Evolutionary conservation across 1,140 invertebrate genomes (phyloP).

Genomic region (Dendroctonus valens): DNA sequence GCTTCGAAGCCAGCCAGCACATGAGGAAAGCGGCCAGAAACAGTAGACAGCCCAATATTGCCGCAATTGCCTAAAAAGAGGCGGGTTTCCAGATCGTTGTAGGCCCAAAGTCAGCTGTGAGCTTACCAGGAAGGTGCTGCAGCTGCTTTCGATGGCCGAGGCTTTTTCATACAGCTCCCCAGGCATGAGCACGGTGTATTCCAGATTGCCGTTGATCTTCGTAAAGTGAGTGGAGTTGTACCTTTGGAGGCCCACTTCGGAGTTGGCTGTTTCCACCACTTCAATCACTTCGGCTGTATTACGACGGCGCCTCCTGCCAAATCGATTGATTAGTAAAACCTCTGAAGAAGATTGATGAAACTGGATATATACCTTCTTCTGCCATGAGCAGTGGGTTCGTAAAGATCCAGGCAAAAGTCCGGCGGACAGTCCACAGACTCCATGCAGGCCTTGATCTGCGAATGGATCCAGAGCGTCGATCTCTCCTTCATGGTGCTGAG

Average conservation of each 20-base stretch:
- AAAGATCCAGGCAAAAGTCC: constrained; percentile 80
- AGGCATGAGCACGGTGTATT: constrained; percentile 83
- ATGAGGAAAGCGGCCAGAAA: constrained; percentile 72
- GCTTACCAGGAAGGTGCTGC: constrained; percentile 65
- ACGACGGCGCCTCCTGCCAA: constrained; percentile 9
- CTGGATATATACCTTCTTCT: constrained; percentile 52
- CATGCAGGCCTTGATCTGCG: constrained; percentile 85
- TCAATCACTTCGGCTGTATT: constrained; percentile 45
- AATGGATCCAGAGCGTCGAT: constrained; percentile 81
- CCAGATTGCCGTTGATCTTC: constrained; percentile 81
- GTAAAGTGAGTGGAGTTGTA: constrained; percentile 66
- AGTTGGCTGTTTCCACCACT: constrained; percentile 45
- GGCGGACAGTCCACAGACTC: constrained; percentile 79
- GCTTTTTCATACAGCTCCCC: constrained; percentile 67
- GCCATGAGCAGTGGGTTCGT: constrained; percentile 78
- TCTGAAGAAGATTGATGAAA: neutral
- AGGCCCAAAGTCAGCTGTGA: neutral
- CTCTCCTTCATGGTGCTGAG: constrained; percentile 80
- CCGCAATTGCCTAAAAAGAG: constrained; percentile 63
- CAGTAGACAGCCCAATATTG: constrained; percentile 65
- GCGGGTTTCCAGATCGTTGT: neutral
- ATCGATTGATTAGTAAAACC: constrained; percentile 1
- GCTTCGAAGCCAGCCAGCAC: constrained; percentile 71
- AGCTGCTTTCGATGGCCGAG: constrained; percentile 62
- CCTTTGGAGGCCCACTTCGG: constrained; percentile 50